A percentile compares a stretch with the other conserved stretches of the same genome.
Evolutionary conservation across 1,140 invertebrate species (phyloP).

Genomic region (Papilio machaon): DNA sequence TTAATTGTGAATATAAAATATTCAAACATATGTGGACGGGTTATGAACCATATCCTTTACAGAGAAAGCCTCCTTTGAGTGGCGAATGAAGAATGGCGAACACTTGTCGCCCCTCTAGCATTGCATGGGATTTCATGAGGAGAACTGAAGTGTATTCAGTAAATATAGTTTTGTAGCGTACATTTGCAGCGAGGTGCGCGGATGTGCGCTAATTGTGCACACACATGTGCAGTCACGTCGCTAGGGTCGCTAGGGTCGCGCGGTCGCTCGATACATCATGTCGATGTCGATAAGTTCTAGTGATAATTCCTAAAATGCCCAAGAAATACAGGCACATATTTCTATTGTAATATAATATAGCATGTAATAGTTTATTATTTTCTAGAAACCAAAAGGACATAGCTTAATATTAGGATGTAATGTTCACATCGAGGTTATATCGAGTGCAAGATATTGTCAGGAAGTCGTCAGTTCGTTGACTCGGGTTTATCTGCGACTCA

Average conservation of each 20-base stretch:
- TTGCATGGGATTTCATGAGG: too few relatives aligned
- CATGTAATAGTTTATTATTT: background rate
- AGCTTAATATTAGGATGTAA: background rate
- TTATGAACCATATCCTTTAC: too few relatives aligned
- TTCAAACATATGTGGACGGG: too few relatives aligned
- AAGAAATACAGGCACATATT: too few relatives aligned
- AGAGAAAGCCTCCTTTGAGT: too few relatives aligned
- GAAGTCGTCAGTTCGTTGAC: background rate
- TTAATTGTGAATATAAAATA: too few relatives aligned
- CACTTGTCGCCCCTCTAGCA: too few relatives aligned
- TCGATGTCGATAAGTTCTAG: background rate
- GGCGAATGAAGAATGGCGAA: too few relatives aligned
- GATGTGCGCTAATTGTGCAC: constrained; percentile 45
- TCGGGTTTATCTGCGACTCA: background rate
- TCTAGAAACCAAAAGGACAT: background rate
- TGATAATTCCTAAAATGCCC: background rate
- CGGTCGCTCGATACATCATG: background rate
- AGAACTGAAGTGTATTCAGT: too few relatives aligned
- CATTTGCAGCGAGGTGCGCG: constrained; percentile 6
- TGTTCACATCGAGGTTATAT: background rate
- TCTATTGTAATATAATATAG: too few relatives aligned
- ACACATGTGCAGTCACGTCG: background rate
- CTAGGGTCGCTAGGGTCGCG: too few relatives aligned
- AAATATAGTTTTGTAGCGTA: background rate
- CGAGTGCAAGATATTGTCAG: background rate